phyloP scores from a whole-genome alignment of 2,888 invertebrate genomes.

The Nysson spinosus region DNA sequence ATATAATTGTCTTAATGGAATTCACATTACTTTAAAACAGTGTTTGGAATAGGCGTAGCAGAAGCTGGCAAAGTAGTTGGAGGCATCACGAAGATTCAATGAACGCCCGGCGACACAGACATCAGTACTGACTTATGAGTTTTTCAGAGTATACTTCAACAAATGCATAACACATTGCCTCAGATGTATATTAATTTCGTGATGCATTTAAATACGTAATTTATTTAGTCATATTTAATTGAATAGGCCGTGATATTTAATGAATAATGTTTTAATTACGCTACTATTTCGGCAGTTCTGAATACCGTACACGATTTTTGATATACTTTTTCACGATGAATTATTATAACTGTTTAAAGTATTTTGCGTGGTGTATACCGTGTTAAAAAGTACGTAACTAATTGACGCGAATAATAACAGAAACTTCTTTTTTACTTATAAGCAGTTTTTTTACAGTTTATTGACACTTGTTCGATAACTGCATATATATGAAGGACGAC shows the following conservation, averaged over 20 bases:
- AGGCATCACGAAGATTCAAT: constrained; percentile 66
- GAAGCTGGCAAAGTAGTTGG: constrained; percentile 73
- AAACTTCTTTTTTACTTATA: constrained; percentile 39
- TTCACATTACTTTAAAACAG: constrained; percentile 45
- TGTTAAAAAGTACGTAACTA: not conserved
- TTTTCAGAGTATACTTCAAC: constrained; percentile 36
- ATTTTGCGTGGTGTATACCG: constrained; percentile 10
- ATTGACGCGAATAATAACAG: constrained; percentile 6
- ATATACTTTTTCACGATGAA: constrained; percentile 15
- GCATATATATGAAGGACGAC: constrained; percentile 16
- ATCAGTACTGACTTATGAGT: constrained; percentile 60
- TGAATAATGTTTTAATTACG: constrained; percentile 37
- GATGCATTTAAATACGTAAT: constrained; percentile 65
- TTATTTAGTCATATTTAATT: constrained; percentile 65
- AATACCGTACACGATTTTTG: constrained; percentile 18
- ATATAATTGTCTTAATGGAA: not conserved
- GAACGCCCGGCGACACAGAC: constrained; percentile 68
- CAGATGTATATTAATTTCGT: constrained; percentile 54
- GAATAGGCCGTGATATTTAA: constrained; percentile 51
- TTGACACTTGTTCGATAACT: constrained; percentile 33
- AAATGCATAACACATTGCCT: constrained; percentile 49
- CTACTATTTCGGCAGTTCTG: constrained; percentile 14
- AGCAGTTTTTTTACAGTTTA: constrained; percentile 53
- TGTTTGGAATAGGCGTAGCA: constrained; percentile 71
- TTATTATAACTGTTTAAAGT: constrained; percentile 5